These are phyloP conservation scores for Pionites leucogaster DNA, from an alignment of 2,113 vertebrate genomes.

Conservation along the genomic window DNA sequence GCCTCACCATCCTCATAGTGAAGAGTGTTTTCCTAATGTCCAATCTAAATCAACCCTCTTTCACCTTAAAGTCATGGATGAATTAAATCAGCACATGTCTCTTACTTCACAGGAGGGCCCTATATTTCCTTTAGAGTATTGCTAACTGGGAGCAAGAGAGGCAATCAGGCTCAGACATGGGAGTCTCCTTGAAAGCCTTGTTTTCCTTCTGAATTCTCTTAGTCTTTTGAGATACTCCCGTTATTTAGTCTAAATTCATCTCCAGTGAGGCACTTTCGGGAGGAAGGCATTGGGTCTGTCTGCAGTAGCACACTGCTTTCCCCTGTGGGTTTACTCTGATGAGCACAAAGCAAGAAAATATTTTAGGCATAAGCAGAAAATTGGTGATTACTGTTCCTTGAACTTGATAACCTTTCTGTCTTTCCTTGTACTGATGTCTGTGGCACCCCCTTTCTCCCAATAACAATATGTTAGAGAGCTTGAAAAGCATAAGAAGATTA, in stretches of 20 bases:
- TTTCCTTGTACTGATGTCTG: neutral
- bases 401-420: neutral
- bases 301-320: neutral
- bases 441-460: neutral
- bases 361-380: neutral
- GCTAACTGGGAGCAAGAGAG: neutral
- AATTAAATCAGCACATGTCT: neutral
- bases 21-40: neutral
- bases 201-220: neutral
- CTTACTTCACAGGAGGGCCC: neutral
- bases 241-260: neutral
- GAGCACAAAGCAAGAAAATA: neutral
- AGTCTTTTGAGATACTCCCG: neutral
- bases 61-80: neutral
- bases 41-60: neutral
- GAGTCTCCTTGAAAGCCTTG: neutral
- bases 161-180: neutral
- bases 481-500: neutral
- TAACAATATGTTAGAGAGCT: neutral
- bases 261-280: accelerated
- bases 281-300: neutral
- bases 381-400: neutral
- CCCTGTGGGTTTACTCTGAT: neutral
- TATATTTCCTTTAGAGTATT: neutral
- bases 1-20: neutral